Percentiles rank a stretch among this genome's conserved stretches.
These are phyloP conservation scores for Xiphophorus birchmanni DNA, from an alignment of 2,797 vertebrate species.

Conservation along the genomic window DNA sequence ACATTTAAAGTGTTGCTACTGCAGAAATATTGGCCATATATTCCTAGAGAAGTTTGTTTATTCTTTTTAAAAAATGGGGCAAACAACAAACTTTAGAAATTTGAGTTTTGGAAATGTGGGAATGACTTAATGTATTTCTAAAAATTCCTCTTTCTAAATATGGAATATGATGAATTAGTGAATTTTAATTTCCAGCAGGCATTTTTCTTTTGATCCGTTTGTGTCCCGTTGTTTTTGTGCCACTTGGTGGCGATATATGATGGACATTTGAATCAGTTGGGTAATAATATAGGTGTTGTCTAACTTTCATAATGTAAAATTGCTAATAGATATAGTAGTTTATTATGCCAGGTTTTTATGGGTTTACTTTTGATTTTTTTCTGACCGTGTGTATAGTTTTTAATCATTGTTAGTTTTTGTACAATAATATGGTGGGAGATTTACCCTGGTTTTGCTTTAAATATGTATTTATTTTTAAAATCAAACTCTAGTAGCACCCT, in stretches of 20 bases:
- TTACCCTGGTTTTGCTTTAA: background rate
- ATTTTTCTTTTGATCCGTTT: background rate
- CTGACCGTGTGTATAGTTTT: background rate
- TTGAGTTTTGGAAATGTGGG: background rate
- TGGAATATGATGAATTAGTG: background rate
- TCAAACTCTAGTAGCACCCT: constrained; percentile 3
- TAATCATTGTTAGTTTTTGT: background rate
- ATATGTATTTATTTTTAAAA: background rate
- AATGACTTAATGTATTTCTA: background rate
- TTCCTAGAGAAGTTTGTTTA: background rate
- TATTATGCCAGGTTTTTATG: background rate
- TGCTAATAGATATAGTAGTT: background rate
- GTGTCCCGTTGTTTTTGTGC: constrained; percentile 5
- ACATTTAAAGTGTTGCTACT: background rate
- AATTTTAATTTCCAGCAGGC: background rate
- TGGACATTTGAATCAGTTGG: constrained; percentile 33
- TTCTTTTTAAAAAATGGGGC: background rate
- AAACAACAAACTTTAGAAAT: background rate
- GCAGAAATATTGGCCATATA: background rate
- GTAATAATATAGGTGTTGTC: background rate
- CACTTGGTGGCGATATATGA: constrained; percentile 71
- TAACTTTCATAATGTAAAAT: background rate
- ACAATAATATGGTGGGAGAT: background rate
- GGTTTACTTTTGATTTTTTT: background rate
- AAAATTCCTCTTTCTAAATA: background rate